Conservation (phyloP, 2,797 vertebrate species). For the Esox lucius region DNA sequence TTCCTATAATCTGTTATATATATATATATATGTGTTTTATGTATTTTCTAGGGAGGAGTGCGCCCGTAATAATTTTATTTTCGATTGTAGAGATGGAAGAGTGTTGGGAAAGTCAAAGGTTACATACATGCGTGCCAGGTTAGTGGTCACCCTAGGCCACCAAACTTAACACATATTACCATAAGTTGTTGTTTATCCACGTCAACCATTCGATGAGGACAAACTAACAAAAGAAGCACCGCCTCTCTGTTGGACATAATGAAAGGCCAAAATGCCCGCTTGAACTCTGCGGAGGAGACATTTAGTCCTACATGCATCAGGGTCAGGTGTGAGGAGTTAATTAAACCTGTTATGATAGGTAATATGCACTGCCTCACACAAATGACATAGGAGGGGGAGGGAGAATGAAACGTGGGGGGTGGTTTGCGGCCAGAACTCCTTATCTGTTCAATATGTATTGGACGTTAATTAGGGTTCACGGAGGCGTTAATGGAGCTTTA, state of each 20-base stretch:
- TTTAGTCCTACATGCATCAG: conserved; percentile 17
- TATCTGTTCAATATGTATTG: conserved; percentile 48
- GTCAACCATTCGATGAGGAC: not conserved
- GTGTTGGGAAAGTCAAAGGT: no score
- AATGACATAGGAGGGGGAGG: not conserved
- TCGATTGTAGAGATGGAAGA: no score
- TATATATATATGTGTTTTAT: no score
- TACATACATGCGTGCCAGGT: no score
- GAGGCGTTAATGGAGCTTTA: conserved; percentile 18
- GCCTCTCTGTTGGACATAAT: not conserved
- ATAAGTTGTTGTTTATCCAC: not conserved
- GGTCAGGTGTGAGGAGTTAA: conserved; percentile 39
- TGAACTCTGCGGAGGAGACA: not conserved
- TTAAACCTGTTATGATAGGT: conserved; percentile 44
- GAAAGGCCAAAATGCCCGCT: not conserved
- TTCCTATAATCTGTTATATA: no score
- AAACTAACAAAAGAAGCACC: not conserved
- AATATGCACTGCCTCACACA: conserved; percentile 41
- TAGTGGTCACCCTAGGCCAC: no score
- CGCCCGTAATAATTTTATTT: no score
- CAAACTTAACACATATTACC: no score
- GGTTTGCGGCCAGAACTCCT: not conserved
- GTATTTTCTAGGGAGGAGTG: no score
- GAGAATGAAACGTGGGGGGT: not conserved
- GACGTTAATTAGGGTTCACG: conserved; percentile 48